Evolutionary conservation across 1,140 invertebrate species (phyloP).

Genomic region (Akabosia matsudoensis): DNA sequence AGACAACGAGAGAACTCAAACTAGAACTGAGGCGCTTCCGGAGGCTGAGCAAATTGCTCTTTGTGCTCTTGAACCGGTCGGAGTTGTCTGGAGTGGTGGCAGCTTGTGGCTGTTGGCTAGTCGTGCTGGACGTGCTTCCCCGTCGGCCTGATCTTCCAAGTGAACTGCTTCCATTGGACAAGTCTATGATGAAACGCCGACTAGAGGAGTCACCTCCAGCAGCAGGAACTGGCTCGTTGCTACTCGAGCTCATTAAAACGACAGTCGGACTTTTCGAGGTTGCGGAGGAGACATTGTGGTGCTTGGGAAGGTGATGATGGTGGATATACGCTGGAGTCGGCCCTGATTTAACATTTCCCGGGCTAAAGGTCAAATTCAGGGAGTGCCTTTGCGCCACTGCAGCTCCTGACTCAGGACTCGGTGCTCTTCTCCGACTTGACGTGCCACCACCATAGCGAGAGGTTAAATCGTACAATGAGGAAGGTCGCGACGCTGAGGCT

Average conservation of each 20-base stretch:
- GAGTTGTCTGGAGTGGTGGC: neutral
- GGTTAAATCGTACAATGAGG: constrained; percentile 8
- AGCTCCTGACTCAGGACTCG: neutral
- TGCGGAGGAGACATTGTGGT: neutral
- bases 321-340: neutral
- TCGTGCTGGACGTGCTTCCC: neutral
- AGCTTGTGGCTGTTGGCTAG: neutral
- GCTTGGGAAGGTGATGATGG: neutral
- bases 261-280: neutral
- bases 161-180: neutral
- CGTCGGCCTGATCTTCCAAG: neutral
- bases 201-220: neutral
- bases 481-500: neutral
- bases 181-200: neutral
- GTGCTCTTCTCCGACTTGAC: neutral
- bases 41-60: constrained; percentile 22
- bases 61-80: neutral
- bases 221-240: neutral
- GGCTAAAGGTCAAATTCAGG: neutral
- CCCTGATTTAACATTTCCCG: too few species aligned
- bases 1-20: constrained; percentile 43
- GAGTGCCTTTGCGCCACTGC: neutral
- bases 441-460: neutral
- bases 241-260: neutral
- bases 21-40: constrained; percentile 44